Evolutionary conservation across 2,888 invertebrate species (phyloP).

Genomic region (Acrocyrtus sp.): DNA sequence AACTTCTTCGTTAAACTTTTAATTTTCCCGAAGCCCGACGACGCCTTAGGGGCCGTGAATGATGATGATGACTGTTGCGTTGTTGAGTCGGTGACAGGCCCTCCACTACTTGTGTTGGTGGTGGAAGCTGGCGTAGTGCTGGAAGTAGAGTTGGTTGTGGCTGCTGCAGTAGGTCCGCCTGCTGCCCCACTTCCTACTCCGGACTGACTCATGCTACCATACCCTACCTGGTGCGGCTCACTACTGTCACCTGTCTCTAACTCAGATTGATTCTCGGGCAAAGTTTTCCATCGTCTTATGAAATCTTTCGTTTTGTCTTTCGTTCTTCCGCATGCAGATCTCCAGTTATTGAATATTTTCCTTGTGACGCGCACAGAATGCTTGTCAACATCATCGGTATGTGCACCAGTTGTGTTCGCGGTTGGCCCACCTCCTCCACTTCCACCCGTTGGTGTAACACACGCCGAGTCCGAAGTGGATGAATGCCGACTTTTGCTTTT

Average conservation of each 20-base stretch:
- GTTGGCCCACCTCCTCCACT: conserved; percentile 16
- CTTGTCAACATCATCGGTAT: conserved; percentile 56
- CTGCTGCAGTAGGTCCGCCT: conserved; percentile 66
- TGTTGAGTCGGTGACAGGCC: no score
- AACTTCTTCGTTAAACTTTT: conserved; percentile 73
- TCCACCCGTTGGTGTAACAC: conserved; percentile 50
- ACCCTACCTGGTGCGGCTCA: conserved; percentile 30
- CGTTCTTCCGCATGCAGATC: conserved; percentile 79
- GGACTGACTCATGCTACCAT: conserved; percentile 28
- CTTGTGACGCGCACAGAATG: conserved; percentile 69
- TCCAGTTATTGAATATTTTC: conserved; percentile 74
- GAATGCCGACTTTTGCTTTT: conserved; percentile 48
- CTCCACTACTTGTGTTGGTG: background rate
- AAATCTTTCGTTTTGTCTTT: conserved; percentile 80
- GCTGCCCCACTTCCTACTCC: conserved; percentile 21
- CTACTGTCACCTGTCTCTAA: conserved; percentile 51
- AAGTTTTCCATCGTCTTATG: conserved; percentile 65
- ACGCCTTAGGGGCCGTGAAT: no score
- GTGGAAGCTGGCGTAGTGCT: background rate
- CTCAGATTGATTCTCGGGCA: conserved; percentile 61
- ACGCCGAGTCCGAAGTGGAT: conserved; percentile 36
- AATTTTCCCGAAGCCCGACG: conserved; percentile 47
- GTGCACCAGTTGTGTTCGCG: conserved; percentile 1
- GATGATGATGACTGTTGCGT: no score
- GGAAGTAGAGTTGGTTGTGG: background rate